Evolutionary conservation across 1,140 invertebrate species (phyloP), one percentile per base, ranked within the genome.

Genomic region (Danaus plexippus): DNA sequence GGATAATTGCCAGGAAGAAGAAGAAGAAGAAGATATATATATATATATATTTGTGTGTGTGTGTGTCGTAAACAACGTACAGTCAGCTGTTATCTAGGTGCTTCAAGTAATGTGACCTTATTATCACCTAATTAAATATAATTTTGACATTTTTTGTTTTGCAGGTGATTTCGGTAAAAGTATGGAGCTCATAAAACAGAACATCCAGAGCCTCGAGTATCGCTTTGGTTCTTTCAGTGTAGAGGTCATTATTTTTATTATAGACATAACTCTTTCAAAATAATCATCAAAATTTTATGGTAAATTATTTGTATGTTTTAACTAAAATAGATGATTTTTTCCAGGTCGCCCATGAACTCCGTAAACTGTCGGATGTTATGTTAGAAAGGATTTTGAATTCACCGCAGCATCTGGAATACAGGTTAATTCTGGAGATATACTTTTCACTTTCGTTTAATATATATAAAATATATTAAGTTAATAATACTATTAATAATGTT

Each of bases 191-290:
- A 83, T 86, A 18, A 84, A 85, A 53, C 80, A 83, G 51, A 83
- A 83, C 40, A 77, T 85, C n/a, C 83, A 84, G 43, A 82, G 75
- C 42, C 65, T 83, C n/a, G 83, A 86, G 51, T 82, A 83, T 51
- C 83, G 83, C 47, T 86, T 72, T 57, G 83, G 83, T 5, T 86
- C 83, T 0, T 84, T 86, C 18, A 86, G 83, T 66, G 80, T 81
- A 0, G 83, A 86, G 67, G 83, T 86, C 54, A 47, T 43, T 15
- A 45, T 49, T 48, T 61, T 52, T 53, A 43, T 12, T 44, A 11
- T 61, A 48, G 41, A 11, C n/a, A 43, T 52, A 15, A 15, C 15
- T 15, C n/a, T 15, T 15, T 15, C 15, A 15, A 15, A 15, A 15
- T 15, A 15, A 15, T 15, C 15, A 15, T 15, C 15, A 1, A 1